Evolutionary conservation across 2,888 invertebrate genomes (phyloP).

Genomic region (Pinctada fucata): DNA sequence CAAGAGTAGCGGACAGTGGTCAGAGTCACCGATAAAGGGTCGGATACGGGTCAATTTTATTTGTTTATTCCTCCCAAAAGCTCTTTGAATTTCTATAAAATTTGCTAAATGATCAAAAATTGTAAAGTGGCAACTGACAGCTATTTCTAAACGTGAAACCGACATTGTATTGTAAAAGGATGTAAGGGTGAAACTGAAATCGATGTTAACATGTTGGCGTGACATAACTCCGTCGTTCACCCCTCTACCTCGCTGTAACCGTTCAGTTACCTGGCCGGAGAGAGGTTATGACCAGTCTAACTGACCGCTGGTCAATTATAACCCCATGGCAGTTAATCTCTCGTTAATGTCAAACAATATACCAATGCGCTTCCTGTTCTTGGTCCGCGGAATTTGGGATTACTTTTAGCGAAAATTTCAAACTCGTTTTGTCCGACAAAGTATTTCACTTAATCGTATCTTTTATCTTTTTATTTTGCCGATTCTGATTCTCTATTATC

Average conservation of each 20-base stretch:
- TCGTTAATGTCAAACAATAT: too few relatives aligned
- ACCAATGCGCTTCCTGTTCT: too few relatives aligned
- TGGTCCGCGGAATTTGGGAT: too few relatives aligned
- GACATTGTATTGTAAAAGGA: neutral
- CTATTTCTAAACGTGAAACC: neutral
- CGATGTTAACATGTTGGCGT: neutral
- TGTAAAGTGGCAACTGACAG: neutral
- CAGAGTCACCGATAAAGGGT: slow-evolving; percentile 25
- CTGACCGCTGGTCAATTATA: neutral
- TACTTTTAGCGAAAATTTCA: too few relatives aligned
- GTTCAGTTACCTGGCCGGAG: neutral
- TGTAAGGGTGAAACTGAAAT: slow-evolving; percentile 6
- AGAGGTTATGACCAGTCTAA: neutral
- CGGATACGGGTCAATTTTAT: slow-evolving; percentile 33
- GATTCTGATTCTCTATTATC: too few relatives aligned
- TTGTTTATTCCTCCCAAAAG: slow-evolving; percentile 20
- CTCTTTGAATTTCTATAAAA: neutral
- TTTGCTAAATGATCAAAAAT: neutral
- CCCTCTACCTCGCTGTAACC: neutral
- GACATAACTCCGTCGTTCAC: neutral
- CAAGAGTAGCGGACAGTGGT: slow-evolving; percentile 31
- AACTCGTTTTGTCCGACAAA: too few relatives aligned
- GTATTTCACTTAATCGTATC: too few relatives aligned
- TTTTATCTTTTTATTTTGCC: too few relatives aligned
- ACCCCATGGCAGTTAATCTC: neutral